phyloP scores from a whole-genome alignment of 2,888 invertebrate species.

The Desoria tigrina region DNA sequence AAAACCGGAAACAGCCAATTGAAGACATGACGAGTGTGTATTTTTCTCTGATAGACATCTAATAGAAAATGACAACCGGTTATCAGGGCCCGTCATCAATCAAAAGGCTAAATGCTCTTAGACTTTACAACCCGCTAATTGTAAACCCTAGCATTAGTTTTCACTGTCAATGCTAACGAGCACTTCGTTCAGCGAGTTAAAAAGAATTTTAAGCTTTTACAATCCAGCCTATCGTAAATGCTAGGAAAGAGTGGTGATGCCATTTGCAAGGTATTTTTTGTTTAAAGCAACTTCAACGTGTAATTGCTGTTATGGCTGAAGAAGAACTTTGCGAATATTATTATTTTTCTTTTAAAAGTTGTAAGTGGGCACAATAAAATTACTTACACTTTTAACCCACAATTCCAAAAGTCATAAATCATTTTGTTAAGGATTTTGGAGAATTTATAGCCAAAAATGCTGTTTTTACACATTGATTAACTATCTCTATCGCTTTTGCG shows the following conservation, averaged over 20 bases:
- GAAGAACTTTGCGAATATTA: neutral
- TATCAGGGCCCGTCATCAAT: slow-evolving; percentile 12
- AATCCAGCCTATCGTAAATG: neutral
- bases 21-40: neutral
- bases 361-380: too few species aligned
- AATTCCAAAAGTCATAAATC: too few species aligned
- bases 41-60: neutral
- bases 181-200: neutral
- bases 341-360: neutral
- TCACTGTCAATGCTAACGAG: slow-evolving; percentile 10
- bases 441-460: too few species aligned
- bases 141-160: neutral
- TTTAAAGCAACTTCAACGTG: too few species aligned
- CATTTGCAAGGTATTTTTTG: too few species aligned
- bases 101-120: neutral
- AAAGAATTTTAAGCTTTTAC: neutral
- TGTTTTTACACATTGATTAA: too few species aligned
- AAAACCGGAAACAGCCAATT: slow-evolving; percentile 13
- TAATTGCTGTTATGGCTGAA: neutral
- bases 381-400: too few species aligned
- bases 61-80: slow-evolving; percentile 9
- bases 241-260: neutral
- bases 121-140: neutral
- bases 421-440: too few species aligned
- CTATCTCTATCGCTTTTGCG: too few species aligned